Evolutionary conservation across 2,888 invertebrate genomes (phyloP).

Genomic region (Drosophila putrida): DNA sequence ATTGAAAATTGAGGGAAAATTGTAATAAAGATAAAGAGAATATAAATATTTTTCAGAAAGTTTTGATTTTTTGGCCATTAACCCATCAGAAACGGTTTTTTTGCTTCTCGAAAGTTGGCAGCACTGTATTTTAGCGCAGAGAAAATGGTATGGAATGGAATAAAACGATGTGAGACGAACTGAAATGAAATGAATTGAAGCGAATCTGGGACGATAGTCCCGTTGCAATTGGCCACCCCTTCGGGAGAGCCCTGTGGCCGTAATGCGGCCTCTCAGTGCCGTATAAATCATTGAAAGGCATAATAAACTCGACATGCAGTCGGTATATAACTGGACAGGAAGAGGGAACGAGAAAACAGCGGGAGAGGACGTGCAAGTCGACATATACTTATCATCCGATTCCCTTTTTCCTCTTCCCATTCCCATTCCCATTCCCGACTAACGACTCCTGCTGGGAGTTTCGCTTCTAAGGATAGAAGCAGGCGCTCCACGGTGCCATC

Average conservation of each 20-base stretch:
- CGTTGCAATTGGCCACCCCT: constrained; percentile 13
- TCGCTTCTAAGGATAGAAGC: constrained; percentile 2
- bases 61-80: no score
- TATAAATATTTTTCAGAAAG: no score
- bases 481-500: constrained; percentile 26
- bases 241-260: constrained; percentile 26
- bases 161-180: constrained; percentile 10
- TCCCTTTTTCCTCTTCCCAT: background rate
- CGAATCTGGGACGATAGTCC: constrained; percentile 25
- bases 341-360: constrained; percentile 16
- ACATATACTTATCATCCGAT: constrained; percentile 23
- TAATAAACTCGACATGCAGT: constrained; percentile 64
- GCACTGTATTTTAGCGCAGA: no score
- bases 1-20: no score
- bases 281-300: constrained; percentile 67
- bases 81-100: no score
- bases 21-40: no score
- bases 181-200: constrained; percentile 32
- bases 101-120: no score
- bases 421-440: background rate
- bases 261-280: constrained; percentile 57
- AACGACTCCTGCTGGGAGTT: constrained; percentile 5
- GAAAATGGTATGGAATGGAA: constrained; percentile 22
- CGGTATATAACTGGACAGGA: constrained; percentile 13
- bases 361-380: constrained; percentile 18